phyloP scores from a whole-genome alignment of 2,797 vertebrate species.

The Platyrinchus mystaceus region DNA sequence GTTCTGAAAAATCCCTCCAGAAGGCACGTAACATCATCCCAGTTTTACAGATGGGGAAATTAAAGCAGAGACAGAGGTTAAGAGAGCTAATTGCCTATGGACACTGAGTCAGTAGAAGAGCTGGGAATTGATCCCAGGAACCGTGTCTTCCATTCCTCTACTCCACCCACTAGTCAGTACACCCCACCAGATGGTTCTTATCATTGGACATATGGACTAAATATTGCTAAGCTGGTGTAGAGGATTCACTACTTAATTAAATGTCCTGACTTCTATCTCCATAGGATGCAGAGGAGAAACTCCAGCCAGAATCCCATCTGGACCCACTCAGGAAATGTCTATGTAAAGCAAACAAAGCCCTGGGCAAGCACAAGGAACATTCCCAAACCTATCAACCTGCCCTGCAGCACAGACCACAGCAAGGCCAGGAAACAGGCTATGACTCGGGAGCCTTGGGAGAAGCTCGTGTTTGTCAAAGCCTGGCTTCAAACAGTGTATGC shows the following conservation, averaged over 20 bases:
- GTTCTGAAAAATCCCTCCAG: constrained; percentile 28
- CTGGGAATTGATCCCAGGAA: constrained; percentile 58
- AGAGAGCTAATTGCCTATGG: constrained; percentile 48
- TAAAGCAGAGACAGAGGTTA: constrained; percentile 54
- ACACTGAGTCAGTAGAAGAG: constrained; percentile 50
- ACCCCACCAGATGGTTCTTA: constrained; percentile 59
- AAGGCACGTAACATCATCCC: constrained; percentile 39
- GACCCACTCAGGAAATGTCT: background rate
- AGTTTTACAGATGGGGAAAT: constrained; percentile 52
- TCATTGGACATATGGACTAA: constrained; percentile 63
- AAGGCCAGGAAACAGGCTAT: background rate
- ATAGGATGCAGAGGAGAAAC: background rate
- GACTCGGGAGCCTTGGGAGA: background rate
- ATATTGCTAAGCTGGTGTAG: constrained; percentile 45
- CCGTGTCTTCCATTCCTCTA: constrained; percentile 27
- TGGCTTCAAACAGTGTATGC: background rate
- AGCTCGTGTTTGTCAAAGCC: background rate
- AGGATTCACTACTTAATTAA: constrained; percentile 52
- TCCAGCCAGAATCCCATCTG: constrained; percentile 45
- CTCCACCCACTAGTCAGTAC: constrained; percentile 47
- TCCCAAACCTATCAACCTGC: background rate
- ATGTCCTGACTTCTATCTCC: constrained; percentile 21
- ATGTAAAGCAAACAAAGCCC: background rate
- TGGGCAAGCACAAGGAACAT: background rate
- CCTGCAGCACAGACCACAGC: background rate